phyloP scores from a whole-genome alignment of 2,113 vertebrate genomes.

The Pimephales promelas region DNA sequence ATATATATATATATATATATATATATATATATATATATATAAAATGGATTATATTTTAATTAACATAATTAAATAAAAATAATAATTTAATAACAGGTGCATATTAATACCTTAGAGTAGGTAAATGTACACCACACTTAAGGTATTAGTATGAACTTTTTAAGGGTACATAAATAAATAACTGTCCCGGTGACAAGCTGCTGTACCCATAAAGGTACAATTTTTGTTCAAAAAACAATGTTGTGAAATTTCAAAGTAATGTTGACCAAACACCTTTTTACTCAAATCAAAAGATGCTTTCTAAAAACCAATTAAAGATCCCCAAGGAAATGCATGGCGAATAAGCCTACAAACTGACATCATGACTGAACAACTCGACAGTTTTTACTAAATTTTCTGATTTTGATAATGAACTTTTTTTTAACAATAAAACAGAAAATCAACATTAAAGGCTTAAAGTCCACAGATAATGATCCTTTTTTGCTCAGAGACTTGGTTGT shows the following conservation, averaged over 20 bases:
- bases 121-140: no score
- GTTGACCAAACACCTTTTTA: not conserved
- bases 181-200: not conserved
- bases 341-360: not conserved
- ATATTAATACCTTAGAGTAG: no score
- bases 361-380: not conserved
- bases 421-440: not conserved
- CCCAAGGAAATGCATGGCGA: not conserved
- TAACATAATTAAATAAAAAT: not conserved
- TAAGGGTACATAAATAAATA: not conserved
- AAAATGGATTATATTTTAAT: not conserved
- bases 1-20: not conserved
- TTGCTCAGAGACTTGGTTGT: slow-evolving; percentile 47
- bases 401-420: not conserved
- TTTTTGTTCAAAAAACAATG: no score
- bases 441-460: not conserved
- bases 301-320: not conserved
- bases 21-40: no score
- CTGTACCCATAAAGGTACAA: not conserved
- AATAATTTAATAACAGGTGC: no score
- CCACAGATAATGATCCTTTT: not conserved
- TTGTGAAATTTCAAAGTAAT: not conserved
- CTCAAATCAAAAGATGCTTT: not conserved
- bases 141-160: not conserved
- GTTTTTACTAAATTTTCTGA: not conserved